Conservation (phyloP, 1,140 invertebrate species). For the Drosophila sp. region DNA sequence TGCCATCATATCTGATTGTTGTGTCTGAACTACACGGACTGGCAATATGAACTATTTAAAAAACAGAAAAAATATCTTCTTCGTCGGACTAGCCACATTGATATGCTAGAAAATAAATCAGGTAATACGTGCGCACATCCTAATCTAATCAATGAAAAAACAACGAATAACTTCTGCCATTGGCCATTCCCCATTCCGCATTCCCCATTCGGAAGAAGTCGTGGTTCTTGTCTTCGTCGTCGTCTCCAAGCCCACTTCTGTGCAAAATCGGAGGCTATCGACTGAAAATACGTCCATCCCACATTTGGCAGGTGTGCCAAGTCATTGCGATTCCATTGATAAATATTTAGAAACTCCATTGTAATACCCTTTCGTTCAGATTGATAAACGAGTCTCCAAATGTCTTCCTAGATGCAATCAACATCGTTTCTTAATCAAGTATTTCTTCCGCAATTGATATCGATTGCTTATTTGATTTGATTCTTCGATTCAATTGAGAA, state of each 20-base stretch:
- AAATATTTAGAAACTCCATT: not conserved
- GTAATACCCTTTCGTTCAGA: not conserved
- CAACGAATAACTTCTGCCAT: not conserved
- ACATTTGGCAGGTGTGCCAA: not conserved
- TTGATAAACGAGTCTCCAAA: too few relatives aligned
- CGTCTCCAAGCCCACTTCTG: not conserved
- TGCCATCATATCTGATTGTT: too few relatives aligned
- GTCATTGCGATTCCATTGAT: slow-evolving; percentile 23
- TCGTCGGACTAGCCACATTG: not conserved
- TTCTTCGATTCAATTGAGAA: too few relatives aligned
- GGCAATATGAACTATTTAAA: slow-evolving; percentile 38
- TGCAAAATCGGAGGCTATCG: not conserved
- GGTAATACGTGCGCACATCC: slow-evolving; percentile 28
- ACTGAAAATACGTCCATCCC: not conserved
- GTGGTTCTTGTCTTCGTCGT: not conserved
- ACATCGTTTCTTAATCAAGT: too few relatives aligned
- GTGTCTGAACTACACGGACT: slow-evolving; percentile 31
- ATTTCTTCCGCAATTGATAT: too few relatives aligned
- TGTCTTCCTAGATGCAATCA: too few relatives aligned
- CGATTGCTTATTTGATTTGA: too few relatives aligned
- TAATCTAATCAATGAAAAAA: slow-evolving; percentile 47
- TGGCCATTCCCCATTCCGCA: not conserved
- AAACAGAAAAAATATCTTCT: not conserved
- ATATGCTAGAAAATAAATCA: slow-evolving; percentile 41
- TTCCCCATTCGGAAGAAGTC: not conserved